Conservation (phyloP, 2,797 vertebrate species). For the Propithecus perrieri region DNA sequence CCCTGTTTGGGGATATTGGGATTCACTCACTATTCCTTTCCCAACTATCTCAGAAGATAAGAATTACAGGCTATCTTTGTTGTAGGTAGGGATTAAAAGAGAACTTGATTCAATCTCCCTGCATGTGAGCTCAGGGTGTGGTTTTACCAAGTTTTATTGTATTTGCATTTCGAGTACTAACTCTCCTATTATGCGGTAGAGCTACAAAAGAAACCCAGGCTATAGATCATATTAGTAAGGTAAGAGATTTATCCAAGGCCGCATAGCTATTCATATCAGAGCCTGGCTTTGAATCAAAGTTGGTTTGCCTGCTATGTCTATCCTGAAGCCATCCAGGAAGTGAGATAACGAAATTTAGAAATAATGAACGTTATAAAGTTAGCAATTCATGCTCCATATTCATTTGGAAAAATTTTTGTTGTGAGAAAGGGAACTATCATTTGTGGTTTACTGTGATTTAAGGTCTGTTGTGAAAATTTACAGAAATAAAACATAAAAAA, state of each 20-base stretch:
- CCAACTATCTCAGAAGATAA: background rate
- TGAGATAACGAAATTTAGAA: background rate
- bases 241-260: background rate
- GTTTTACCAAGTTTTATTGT: background rate
- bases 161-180: background rate
- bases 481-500: background rate
- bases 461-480: background rate
- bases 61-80: background rate
- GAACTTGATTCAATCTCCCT: background rate
- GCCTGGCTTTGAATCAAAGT: background rate
- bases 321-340: background rate
- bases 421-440: background rate
- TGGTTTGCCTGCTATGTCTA: background rate
- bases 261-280: background rate
- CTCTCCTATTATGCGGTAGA: background rate
- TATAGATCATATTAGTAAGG: background rate
- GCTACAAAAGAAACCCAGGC: background rate
- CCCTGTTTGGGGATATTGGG: background rate
- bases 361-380: background rate
- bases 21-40: background rate
- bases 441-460: background rate
- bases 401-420: background rate
- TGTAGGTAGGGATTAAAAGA: background rate
- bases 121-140: background rate
- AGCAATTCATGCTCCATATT: background rate